phyloP scores from a whole-genome alignment of 2,797 vertebrate genomes.

The Aeoliscus strigatus region DNA sequence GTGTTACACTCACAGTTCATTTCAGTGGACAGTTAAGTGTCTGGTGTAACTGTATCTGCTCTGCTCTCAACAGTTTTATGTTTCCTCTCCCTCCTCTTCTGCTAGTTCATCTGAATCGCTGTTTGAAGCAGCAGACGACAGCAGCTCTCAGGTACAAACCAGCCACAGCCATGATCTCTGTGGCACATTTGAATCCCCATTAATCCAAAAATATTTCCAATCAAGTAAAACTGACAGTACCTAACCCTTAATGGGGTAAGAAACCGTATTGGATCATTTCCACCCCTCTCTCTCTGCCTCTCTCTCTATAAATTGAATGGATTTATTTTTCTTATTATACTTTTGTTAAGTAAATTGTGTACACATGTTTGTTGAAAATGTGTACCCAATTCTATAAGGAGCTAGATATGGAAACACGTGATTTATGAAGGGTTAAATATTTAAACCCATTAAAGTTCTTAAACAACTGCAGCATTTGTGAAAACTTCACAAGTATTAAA shows the following conservation, averaged over 20 bases:
- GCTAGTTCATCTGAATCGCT: slow-evolving; percentile 36
- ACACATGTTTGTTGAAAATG: no score
- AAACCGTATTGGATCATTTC: no score
- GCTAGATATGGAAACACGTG: no score
- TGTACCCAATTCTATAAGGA: no score
- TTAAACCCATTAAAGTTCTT: neutral
- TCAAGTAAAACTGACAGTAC: no score
- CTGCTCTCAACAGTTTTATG: slow-evolving; percentile 21
- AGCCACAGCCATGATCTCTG: neutral
- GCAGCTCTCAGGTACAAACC: slow-evolving; percentile 41
- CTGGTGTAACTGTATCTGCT: neutral
- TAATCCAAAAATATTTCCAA: no score
- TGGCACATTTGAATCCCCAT: no score
- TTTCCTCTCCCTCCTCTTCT: slow-evolving; percentile 20
- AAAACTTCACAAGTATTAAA: slow-evolving; percentile 1
- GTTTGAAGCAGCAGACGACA: slow-evolving; percentile 2
- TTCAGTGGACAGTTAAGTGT: neutral
- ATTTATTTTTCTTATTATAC: no score
- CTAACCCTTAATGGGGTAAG: no score
- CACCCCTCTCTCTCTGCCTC: no score
- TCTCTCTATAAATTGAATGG: no score
- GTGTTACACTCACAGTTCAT: neutral
- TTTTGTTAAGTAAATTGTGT: no score
- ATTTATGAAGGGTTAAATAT: neutral
- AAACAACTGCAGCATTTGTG: neutral